Conservation (phyloP, 1,140 invertebrate species). For the Mycetomoellerius zeteki region DNA sequence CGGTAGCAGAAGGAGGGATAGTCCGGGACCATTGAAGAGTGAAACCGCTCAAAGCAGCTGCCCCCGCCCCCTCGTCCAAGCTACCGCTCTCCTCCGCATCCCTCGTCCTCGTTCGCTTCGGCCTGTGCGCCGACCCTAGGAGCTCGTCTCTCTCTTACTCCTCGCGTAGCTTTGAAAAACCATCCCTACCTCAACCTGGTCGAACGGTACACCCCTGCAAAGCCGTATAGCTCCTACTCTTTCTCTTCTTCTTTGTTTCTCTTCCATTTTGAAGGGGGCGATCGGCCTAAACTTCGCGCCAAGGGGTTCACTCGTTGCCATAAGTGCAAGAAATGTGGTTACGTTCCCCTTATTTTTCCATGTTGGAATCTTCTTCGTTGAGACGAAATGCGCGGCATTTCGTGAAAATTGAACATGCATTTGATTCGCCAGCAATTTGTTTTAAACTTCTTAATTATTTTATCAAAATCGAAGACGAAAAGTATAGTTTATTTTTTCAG, state of each 20-base stretch:
- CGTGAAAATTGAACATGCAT: background rate
- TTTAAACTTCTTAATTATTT: background rate
- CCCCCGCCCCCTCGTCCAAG: constrained; percentile 76
- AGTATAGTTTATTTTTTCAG: too few species aligned
- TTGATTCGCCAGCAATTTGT: background rate
- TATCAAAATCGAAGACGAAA: background rate
- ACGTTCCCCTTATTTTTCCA: constrained; percentile 51
- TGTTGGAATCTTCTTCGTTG: constrained; percentile 38
- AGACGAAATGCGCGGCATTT: background rate
- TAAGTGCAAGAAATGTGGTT: constrained; percentile 70
- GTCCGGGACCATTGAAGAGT: constrained; percentile 85
- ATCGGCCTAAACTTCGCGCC: constrained; percentile 59
- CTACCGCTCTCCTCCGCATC: constrained; percentile 63
- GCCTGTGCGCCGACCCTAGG: constrained; percentile 73
- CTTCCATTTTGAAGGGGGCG: constrained; percentile 64
- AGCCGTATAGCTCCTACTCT: constrained; percentile 41
- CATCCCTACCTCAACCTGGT: constrained; percentile 68
- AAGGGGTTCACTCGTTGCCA: constrained; percentile 58
- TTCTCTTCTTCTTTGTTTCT: constrained; percentile 56
- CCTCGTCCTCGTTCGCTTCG: constrained; percentile 72
- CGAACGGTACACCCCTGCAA: constrained; percentile 69
- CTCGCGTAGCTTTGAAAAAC: constrained; percentile 75
- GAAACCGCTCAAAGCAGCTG: constrained; percentile 86
- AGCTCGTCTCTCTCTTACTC: constrained; percentile 76
- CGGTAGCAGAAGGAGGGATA: constrained; percentile 76